Percentiles rank a stretch among this genome's conserved stretches.
Conservation (phyloP, 1,140 invertebrate genomes). For the Zaprionus ornatus region DNA sequence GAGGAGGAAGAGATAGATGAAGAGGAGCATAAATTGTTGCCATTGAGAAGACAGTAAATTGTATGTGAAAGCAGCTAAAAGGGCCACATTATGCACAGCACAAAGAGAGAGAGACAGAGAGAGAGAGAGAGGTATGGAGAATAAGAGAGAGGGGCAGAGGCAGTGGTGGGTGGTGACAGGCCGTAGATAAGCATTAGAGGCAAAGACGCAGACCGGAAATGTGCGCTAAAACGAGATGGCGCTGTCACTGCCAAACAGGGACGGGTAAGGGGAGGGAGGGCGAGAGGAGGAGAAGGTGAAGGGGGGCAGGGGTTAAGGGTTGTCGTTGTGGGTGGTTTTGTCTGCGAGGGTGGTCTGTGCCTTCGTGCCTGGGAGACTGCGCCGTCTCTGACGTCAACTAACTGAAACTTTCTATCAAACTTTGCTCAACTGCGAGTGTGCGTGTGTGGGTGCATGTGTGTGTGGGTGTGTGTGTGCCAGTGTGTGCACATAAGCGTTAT, state of each 20-base stretch:
- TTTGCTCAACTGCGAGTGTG: slow-evolving; percentile 30
- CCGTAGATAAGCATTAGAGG: slow-evolving; percentile 13
- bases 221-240: slow-evolving; percentile 79
- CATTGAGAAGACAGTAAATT: slow-evolving; percentile 80
- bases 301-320: background rate
- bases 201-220: slow-evolving; percentile 57
- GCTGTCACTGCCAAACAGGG: slow-evolving; percentile 35
- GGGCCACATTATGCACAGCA: slow-evolving; percentile 56
- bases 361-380: background rate
- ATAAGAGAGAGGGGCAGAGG: background rate
- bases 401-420: slow-evolving; percentile 29
- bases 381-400: slow-evolving; percentile 49
- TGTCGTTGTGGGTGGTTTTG: slow-evolving; percentile 21
- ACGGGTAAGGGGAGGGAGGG: background rate
- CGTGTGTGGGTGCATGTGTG: slow-evolving; percentile 6
- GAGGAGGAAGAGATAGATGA: slow-evolving; percentile 1
- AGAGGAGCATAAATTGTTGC: slow-evolving; percentile 69
- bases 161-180: background rate
- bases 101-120: slow-evolving; percentile 14
- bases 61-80: slow-evolving; percentile 82
- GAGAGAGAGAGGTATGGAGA: slow-evolving; percentile 9
- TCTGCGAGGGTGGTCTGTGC: slow-evolving; percentile 12
- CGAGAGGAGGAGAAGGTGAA: background rate
- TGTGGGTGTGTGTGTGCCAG: slow-evolving; percentile 18
- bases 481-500: slow-evolving; percentile 72